Base-by-base conservation (phyloP, 1,140 invertebrate genomes). In the Drosophila azteca region DNA sequence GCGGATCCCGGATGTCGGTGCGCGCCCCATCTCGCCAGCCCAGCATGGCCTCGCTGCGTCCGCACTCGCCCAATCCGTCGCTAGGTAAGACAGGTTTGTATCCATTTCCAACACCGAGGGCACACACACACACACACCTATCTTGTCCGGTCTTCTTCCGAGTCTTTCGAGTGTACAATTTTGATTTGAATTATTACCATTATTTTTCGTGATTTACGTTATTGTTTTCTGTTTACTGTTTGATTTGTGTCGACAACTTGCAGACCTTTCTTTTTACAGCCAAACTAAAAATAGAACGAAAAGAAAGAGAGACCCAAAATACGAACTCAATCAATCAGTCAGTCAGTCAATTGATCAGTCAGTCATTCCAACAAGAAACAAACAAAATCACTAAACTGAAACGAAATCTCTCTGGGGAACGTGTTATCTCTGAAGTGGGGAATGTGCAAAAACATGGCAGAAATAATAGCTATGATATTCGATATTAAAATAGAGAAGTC, bases 21-120 rank as follows among this genome's bases (percentile, higher is more conserved):
- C 93, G 95, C 22, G 95, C 94, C 7, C 96, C 96, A 0, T 96
- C 95, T 51, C 93, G 96, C 22, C 96, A 96, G 90, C 95, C 96
- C 51, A 96, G 96, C 90, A 95, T 96, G 93, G 95, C 95, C 72
- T 96, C 96, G 46, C 93, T 97, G 60, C 93, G 95, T 77, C 95
- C 96, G 39, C 95, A 96, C 79, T 96, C 96, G 77, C 96, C 96
- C 59, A 94, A 94, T 90, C 93, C 94, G 88, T 95, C 94, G 92
- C 94, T 95, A 95, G 95, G 95, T 96, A 95, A 92, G 93, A 93
- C 93, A 92, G 91, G 91, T 92, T 90, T 90, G 91, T 91, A 92
- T 90, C 84, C 87, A 77, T 82, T 67, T 58, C 44, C 59, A 29
- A 29, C 26, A 26, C 24, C 49, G 50, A 64, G 43, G 48, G 59